These are phyloP conservation scores for Acronicta psi DNA, from an alignment of 2,888 invertebrate genomes.

Conservation along the genomic window DNA sequence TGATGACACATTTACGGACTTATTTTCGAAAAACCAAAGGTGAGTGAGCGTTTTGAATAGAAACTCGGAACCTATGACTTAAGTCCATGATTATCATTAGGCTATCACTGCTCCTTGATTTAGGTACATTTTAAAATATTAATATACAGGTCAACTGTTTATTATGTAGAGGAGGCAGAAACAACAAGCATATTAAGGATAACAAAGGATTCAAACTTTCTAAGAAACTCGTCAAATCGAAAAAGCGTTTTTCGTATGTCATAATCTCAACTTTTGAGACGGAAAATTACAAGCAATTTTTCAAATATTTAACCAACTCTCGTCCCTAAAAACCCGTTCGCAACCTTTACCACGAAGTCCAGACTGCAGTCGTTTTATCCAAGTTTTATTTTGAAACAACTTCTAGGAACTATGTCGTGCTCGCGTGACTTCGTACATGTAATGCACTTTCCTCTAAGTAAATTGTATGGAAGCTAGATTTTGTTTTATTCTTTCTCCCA, in stretches of 20 bases:
- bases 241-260: neutral
- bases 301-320: constrained; percentile 14
- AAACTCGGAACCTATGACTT: too few species aligned
- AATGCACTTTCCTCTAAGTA: constrained; percentile 48
- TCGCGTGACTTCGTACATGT: constrained; percentile 39
- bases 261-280: neutral
- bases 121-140: too few species aligned
- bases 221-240: neutral
- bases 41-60: neutral
- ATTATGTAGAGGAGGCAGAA: too few species aligned
- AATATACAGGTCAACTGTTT: too few species aligned
- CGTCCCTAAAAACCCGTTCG: constrained; percentile 24
- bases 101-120: too few species aligned
- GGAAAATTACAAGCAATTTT: neutral
- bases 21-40: too few species aligned
- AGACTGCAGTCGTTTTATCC: constrained; percentile 42
- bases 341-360: constrained; percentile 34
- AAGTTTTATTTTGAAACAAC: constrained; percentile 46
- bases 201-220: neutral
- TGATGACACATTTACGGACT: too few species aligned
- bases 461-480: constrained; percentile 48
- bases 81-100: too few species aligned
- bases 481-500: constrained; percentile 39
- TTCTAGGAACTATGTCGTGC: constrained; percentile 41
- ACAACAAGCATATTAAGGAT: too few species aligned